Base-by-base conservation (phyloP, 2,888 invertebrate genomes). In the Selenia dentaria region DNA sequence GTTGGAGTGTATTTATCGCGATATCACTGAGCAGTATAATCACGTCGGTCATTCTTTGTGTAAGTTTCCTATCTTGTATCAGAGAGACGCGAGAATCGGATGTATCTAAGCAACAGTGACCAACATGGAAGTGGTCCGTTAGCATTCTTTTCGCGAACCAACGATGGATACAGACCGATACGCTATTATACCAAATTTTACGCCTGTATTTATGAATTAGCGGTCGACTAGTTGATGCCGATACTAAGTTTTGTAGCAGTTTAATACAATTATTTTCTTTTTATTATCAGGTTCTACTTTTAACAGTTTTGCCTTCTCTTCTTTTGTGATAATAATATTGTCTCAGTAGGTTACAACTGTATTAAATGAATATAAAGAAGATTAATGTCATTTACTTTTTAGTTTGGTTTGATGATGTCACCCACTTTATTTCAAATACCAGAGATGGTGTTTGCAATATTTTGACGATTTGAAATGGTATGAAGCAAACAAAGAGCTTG, bases 121-220 rank as follows among this genome's bases (percentile, higher is more conserved):
- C 61, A 70, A 76, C 71, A 75, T 79, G 69, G 78, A 68, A 71
- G 53, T 54, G 24, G 68, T 57, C 86, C 84, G 85, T 87, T 86
- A 84, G 70, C 68, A 75, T 79, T 81, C 72, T 80, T 82, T 83
- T 84, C 63, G 81, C 80, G 66, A 82, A 74, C 65, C 52, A 63
- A 59, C 64, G 62, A 68, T 66, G 61, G 70, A 60, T 63, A 66
- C 70, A 67, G 57, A 53, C 59, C 68, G 76, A 72, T 67, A 74
- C 70, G 76, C 74, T 66, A 71, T 77, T 74, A 71, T 65, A 69
- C 59, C 64, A 62, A 75, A 77, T 83, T 82, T 78, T 69, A 81
- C 81, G 79, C 76, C 69, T 72, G 64, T 75, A 78, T 80, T 82
- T 79, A 76, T 70, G 73, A 81, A 79, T 81, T 76, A 76, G 67